A percentile compares a stretch with the other conserved stretches of the same genome.
These are phyloP conservation scores for Stichopus chloronotus DNA, from an alignment of 35 echinoderm and acorn worm genomes.

Conservation along the genomic window DNA sequence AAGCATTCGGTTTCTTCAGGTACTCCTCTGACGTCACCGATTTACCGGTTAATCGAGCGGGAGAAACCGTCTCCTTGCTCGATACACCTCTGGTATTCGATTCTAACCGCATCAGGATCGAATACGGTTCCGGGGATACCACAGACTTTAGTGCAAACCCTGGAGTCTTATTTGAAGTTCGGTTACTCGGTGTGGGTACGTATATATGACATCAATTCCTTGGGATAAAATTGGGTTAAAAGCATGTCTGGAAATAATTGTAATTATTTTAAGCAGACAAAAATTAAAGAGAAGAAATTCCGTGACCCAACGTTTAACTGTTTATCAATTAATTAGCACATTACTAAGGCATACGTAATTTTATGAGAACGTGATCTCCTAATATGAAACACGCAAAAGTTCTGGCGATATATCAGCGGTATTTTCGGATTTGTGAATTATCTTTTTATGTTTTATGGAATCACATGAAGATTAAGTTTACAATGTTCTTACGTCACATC, in stretches of 20 bases:
- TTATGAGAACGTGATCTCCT: no score
- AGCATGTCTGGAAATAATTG: background rate
- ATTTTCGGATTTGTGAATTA: no score
- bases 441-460: no score
- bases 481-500: no score
- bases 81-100: background rate
- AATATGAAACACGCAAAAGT: no score
- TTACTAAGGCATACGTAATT: no score
- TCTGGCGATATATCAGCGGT: no score
- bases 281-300: background rate
- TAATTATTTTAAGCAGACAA: background rate
- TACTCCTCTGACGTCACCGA: constrained; percentile 15
- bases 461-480: no score
- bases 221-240: background rate
- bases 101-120: background rate
- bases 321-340: no score
- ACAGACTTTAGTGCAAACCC: background rate
- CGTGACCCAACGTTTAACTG: no score
- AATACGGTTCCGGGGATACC: background rate
- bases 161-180: background rate
- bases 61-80: background rate
- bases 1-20: background rate
- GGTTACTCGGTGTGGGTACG: background rate
- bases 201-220: background rate
- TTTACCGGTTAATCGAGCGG: background rate